Base-by-base conservation (phyloP, 1,140 invertebrate genomes). In the Araneus ventricosus region DNA sequence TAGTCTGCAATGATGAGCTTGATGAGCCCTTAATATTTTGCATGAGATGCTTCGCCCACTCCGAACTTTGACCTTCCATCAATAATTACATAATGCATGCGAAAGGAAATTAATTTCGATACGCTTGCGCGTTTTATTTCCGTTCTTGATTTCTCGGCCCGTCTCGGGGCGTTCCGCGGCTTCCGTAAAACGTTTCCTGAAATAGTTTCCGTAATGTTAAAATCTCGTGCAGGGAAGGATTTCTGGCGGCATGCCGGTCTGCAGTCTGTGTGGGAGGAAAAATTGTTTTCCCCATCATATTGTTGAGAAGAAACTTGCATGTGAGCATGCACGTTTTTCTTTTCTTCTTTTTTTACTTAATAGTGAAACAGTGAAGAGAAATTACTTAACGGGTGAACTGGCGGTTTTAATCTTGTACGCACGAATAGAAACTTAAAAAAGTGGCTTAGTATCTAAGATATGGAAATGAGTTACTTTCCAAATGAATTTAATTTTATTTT, bases 21-120 rank as follows among this genome's bases (percentile, higher is more conserved):
- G 30, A 67, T 67, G 63, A 67, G 27, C n/a, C 7, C 10, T 30
- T n/a, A 75, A 37, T 20, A 37, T 75, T 17, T 37, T 5, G 67
- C 8, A 75, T 75, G 70, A 10, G 27, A 67, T 7, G n/a, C 63
- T 8, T 41, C 24, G 8, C 34, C 34, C 37, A 20, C 39, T 52
- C 39, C 80, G 80, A 84, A 84, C 80, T 84, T 84, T 84, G 45
- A 84, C 39, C 39, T 82, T 82, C 41, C 27, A n/a, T 52, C 39
- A 39, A n/a, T 84, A 52, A 45, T 41, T 75, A 34, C 70, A 34
- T 20, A 10, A 75, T 34, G 30, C 70, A 75, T 37, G 34, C 45
- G 39, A 45, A 22, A 84, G 80, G 80, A 84, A 84, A 84, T 84
- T 84, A 84, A 84, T 52, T 84, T 52, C 80, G 80, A 84, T 84